These are phyloP conservation scores for Erpetoichthys calabaricus DNA, from an alignment of 2,797 vertebrate species.

Conservation along the genomic window DNA sequence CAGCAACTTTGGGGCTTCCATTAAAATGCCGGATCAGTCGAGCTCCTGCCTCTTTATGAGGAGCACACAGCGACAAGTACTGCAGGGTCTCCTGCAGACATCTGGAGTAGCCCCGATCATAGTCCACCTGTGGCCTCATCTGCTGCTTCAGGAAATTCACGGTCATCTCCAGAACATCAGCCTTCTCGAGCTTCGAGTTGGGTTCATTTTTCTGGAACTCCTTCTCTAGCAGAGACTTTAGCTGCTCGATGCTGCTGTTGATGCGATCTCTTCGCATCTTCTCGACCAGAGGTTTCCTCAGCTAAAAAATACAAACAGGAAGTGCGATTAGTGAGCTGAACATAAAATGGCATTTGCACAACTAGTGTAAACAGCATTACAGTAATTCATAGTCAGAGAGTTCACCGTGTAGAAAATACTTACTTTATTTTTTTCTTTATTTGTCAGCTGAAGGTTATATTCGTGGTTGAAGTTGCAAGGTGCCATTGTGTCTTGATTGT, in stretches of 20 bases:
- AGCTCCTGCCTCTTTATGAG: slow-evolving; percentile 22
- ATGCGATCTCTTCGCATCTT: slow-evolving; percentile 58
- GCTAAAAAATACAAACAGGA: slow-evolving; percentile 35
- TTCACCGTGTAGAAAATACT: slow-evolving; percentile 20
- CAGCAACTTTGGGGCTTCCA: slow-evolving; percentile 1
- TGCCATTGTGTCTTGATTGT: slow-evolving; percentile 42
- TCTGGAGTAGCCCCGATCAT: slow-evolving; percentile 55
- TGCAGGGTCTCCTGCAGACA: slow-evolving; percentile 59
- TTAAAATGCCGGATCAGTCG: slow-evolving; percentile 24
- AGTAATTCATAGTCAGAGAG: too few species aligned
- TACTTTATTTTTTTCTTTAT: slow-evolving; percentile 56
- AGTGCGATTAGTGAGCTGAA: slow-evolving; percentile 20
- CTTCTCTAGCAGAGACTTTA: slow-evolving; percentile 54
- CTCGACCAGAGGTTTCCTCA: slow-evolving; percentile 65
- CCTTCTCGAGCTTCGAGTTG: slow-evolving; percentile 66
- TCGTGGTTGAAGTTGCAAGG: slow-evolving; percentile 15
- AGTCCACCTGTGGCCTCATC: slow-evolving; percentile 34
- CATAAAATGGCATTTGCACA: slow-evolving; percentile 4
- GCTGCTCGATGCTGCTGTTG: slow-evolving; percentile 55
- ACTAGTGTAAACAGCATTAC: too few species aligned
- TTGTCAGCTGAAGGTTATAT: slow-evolving; percentile 21
- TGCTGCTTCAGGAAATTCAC: slow-evolving; percentile 52
- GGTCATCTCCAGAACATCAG: slow-evolving; percentile 62
- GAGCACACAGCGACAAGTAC: slow-evolving; percentile 51
- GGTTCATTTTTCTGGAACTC: slow-evolving; percentile 60